These are phyloP conservation scores for Hycleus phaleratus DNA, from an alignment of 1,140 invertebrate genomes.

Conservation along the genomic window DNA sequence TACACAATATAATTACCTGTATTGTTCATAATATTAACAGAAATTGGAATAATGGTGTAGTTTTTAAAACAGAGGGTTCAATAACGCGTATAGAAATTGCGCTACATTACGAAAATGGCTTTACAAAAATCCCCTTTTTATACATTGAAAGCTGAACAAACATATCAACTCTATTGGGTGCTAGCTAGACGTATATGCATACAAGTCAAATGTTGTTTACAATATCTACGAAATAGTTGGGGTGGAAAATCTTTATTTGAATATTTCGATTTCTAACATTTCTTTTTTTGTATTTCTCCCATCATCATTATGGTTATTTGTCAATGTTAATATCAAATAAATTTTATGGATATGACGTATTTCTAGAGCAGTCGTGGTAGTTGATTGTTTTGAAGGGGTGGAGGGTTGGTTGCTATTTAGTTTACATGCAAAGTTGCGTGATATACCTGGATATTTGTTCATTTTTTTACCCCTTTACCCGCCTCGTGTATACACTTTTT, in stretches of 20 bases:
- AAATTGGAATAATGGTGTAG: no score
- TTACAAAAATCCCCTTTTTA: constrained; percentile 12
- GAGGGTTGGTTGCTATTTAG: constrained; percentile 2
- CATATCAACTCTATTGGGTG: constrained; percentile 10
- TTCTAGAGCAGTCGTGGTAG: not conserved
- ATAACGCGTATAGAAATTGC: not conserved
- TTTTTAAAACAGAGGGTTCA: no score
- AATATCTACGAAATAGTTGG: no score
- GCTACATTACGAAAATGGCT: constrained; percentile 7
- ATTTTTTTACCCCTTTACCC: not conserved
- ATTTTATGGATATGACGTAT: constrained; percentile 13
- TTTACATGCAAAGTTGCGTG: constrained; percentile 7
- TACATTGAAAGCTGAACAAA: constrained; percentile 8
- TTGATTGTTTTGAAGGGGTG: not conserved
- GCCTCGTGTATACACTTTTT: no score
- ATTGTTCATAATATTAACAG: no score
- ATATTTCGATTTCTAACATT: no score
- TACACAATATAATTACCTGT: no score
- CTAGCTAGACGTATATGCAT: not conserved
- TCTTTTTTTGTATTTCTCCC: no score
- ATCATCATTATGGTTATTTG: no score
- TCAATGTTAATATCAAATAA: not conserved
- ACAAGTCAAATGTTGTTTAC: no score
- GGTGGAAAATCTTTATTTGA: no score
- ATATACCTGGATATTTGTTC: constrained; percentile 6